Evolutionary conservation across 2,113 vertebrate genomes (phyloP), one percentile per base, ranked within the genome.

Genomic region (Calypte anna): DNA sequence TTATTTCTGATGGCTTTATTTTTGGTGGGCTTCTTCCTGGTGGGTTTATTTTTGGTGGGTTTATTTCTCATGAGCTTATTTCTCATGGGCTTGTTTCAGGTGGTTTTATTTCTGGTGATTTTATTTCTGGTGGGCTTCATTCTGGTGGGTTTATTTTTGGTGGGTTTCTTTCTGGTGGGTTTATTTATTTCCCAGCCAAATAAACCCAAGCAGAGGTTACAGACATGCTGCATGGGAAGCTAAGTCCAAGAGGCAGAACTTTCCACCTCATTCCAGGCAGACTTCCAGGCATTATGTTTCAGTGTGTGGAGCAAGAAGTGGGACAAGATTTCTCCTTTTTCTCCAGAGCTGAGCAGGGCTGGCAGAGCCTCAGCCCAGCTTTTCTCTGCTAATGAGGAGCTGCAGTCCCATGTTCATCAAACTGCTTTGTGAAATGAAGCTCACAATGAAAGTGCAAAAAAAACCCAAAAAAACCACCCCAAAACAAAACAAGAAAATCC

Each of bases 301-400:
- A 76, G 80, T 50, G 22, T 64, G 82, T 31, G 91, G 59, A 54
- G 62, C 63, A 33, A n/a, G 53, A 76, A 70, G 44, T 50, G 68
- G 74, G 90, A 78, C 75, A 28, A 64, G 38, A 63, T 9, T 74
- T 66, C n/a, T 95, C 68, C 83, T 87, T 78, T 78, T 72, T 68
- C 75, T 33, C 76, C 7, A 12, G 82, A 77, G 83, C 51, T 70
- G 51, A 55, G 28, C 53, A 6, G 33, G 40, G 28, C 59, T 2
- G 3, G 46, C 46, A 57, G 62, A 20, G 36, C 78, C 6, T 8
- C 40, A 78, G 59, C 73, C 25, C 28, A 1, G 64, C 33, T 62
- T 46, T 31, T 17, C 88, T 59, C 19, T 5, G 30, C 78, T 64
- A 73, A 28, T 20, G 38, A 70, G 74, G 84, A 80, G 20, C 93